phyloP scores from a whole-genome alignment of 1,140 invertebrate species.

The Centruroides vittatus region DNA sequence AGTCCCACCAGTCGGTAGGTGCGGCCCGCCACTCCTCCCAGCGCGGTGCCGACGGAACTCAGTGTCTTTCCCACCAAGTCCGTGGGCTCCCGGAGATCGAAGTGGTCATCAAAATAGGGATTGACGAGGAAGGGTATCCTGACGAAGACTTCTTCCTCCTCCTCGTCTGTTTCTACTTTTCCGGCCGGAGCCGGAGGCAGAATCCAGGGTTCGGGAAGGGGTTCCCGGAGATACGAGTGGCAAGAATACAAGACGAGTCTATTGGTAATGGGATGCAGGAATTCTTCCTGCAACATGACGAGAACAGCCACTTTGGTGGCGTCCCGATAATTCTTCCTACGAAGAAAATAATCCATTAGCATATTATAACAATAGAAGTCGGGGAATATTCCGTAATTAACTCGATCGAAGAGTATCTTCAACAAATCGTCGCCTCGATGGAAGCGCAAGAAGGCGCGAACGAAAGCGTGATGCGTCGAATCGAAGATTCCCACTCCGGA shows the following conservation, averaged over 20 bases:
- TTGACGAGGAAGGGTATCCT: conserved; percentile 64
- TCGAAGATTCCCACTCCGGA: conserved; percentile 50
- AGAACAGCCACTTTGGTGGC: conserved; percentile 61
- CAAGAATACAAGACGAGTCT: conserved; percentile 56
- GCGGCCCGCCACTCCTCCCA: conserved; percentile 37
- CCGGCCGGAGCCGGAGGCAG: conserved; percentile 28
- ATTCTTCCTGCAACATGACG: conserved; percentile 81
- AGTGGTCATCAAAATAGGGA: conserved; percentile 69
- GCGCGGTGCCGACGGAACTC: conserved; percentile 36
- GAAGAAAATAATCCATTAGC: conserved; percentile 63
- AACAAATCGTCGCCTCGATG: conserved; percentile 46
- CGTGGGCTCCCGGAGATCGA: conserved; percentile 53
- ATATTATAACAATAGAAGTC: conserved; percentile 64
- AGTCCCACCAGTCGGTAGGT: conserved; percentile 42
- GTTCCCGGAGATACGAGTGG: conserved; percentile 51
- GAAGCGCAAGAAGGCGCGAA: conserved; percentile 47
- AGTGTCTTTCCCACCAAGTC: conserved; percentile 65
- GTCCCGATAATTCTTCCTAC: conserved; percentile 45
- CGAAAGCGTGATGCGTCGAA: conserved; percentile 65
- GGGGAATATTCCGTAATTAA: conserved; percentile 79
- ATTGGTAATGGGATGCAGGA: conserved; percentile 50
- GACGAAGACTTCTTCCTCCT: conserved; percentile 43
- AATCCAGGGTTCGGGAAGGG: conserved; percentile 22
- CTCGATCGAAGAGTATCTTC: conserved; percentile 55
- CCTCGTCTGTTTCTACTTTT: conserved; percentile 22